These are phyloP conservation scores for Argyresthia albistria DNA, from an alignment of 2,888 invertebrate species.

Conservation along the genomic window DNA sequence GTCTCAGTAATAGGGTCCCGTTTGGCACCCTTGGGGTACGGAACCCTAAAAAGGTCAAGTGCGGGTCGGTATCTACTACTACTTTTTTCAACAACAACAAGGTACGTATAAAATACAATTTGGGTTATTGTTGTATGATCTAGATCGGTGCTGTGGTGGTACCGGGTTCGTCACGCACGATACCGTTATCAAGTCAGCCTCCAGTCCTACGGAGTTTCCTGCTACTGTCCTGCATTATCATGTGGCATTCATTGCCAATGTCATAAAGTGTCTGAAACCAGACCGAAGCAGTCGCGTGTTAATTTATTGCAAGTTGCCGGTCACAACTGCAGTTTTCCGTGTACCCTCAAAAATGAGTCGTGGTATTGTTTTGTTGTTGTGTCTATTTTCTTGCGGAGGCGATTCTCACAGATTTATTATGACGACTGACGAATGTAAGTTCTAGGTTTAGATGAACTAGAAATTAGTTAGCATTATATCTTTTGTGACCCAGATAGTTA, in stretches of 20 bases:
- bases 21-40: no score
- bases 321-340: no score
- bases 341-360: neutral
- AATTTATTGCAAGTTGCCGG: no score
- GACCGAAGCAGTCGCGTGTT: neutral
- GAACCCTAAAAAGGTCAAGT: no score
- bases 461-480: no score
- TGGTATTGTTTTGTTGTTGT: conserved; percentile 7
- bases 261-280: neutral
- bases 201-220: neutral
- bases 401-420: conserved; percentile 20
- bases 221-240: neutral
- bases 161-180: neutral
- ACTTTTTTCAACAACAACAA: no score
- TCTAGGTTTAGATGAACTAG: neutral
- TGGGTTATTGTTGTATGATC: neutral
- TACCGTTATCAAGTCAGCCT: neutral
- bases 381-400: conserved; percentile 8
- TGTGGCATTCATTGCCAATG: neutral
- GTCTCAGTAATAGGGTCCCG: no score
- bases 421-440: conserved; percentile 54
- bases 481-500: no score
- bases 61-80: no score
- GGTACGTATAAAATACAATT: no score
- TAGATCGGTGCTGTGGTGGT: neutral